A percentile compares a stretch with the other conserved stretches of the same genome.
phyloP scores from a whole-genome alignment of 2,113 vertebrate species.

The Perognathus longimembris region DNA sequence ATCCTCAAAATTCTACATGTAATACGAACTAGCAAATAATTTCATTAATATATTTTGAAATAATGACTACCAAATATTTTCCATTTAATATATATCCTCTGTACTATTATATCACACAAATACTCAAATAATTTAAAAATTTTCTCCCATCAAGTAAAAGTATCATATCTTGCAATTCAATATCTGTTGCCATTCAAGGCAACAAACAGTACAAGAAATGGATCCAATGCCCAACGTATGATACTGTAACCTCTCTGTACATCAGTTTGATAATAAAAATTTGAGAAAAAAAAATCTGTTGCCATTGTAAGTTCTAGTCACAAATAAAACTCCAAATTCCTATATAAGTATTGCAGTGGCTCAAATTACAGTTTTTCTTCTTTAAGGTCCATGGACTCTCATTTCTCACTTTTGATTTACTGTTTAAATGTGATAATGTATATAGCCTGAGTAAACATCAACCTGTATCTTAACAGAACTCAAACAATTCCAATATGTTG shows the following conservation, averaged over 20 bases:
- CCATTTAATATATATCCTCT: not conserved
- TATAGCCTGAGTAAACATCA: not conserved
- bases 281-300: too few relatives aligned
- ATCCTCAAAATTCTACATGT: not conserved
- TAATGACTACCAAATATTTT: not conserved
- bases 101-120: not conserved
- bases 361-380: not conserved
- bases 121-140: not conserved
- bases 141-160: not conserved
- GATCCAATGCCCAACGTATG: too few relatives aligned
- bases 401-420: not conserved
- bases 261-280: too few relatives aligned
- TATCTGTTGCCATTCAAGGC: not conserved
- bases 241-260: too few relatives aligned
- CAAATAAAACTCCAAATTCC: not conserved
- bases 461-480: not conserved
- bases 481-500: not conserved
- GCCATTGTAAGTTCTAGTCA: constrained; percentile 32
- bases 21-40: not conserved
- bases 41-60: not conserved
- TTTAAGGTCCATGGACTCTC: not conserved
- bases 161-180: not conserved
- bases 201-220: too few relatives aligned
- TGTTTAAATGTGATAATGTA: not conserved
- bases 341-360: not conserved